Evolutionary conservation across 2,888 invertebrate species (phyloP).

Genomic region (Heliconius aoede): DNA sequence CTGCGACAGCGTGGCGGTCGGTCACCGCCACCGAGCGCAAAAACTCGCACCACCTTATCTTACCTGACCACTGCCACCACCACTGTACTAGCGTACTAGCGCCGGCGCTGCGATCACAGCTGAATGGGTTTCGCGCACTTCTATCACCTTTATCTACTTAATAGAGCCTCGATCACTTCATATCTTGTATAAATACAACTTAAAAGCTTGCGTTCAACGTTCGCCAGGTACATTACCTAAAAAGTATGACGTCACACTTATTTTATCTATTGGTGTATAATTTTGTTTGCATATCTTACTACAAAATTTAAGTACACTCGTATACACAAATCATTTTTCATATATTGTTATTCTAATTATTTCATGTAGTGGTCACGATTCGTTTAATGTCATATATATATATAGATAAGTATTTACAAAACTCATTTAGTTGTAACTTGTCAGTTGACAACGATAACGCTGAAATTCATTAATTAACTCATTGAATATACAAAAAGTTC

Average conservation of each 20-base stretch:
- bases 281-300: neutral
- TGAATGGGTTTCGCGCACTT: neutral
- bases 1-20: slow-evolving; percentile 55
- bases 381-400: slow-evolving; percentile 22
- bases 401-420: slow-evolving; percentile 16
- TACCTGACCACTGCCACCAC: slow-evolving; percentile 51
- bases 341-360: slow-evolving; percentile 20
- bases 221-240: neutral
- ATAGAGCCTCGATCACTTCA: neutral
- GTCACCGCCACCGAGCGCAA: slow-evolving; percentile 74
- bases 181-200: slow-evolving; percentile 15
- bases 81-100: slow-evolving; percentile 15
- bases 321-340: neutral
- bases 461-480: slow-evolving; percentile 8
- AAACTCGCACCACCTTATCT: slow-evolving; percentile 74
- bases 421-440: slow-evolving; percentile 3
- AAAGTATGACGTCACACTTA: neutral
- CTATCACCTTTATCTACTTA: slow-evolving; percentile 13
- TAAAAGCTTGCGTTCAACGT: neutral
- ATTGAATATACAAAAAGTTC: slow-evolving; percentile 1
- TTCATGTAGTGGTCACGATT: slow-evolving; percentile 28
- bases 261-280: neutral
- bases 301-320: slow-evolving; percentile 2
- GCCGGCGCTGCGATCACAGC: slow-evolving; percentile 38
- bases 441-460: neutral